Evolutionary conservation across 2,797 vertebrate species (phyloP).

Genomic region (Pogonophryne albipinna): DNA sequence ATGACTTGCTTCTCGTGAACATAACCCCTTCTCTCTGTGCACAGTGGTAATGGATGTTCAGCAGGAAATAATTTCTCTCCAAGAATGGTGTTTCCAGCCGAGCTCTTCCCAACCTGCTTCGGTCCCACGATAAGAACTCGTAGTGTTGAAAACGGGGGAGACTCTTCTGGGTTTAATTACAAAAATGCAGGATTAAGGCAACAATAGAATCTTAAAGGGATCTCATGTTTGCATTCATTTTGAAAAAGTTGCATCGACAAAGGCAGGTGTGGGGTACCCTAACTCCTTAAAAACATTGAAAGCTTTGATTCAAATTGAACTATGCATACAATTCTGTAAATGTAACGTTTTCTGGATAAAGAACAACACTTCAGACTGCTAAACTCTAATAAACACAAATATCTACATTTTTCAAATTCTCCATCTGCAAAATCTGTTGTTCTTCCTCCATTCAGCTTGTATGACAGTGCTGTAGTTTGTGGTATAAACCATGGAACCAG

Average conservation of each 20-base stretch:
- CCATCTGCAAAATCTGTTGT: no score
- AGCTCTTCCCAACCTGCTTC: slow-evolving; percentile 76
- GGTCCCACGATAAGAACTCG: slow-evolving; percentile 71
- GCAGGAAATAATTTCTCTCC: slow-evolving; percentile 39
- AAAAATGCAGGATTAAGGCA: not conserved
- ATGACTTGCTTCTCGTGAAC: slow-evolving; percentile 41
- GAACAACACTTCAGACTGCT: no score
- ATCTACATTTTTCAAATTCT: no score
- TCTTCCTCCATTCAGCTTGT: no score
- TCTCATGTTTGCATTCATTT: not conserved
- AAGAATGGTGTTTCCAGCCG: slow-evolving; percentile 65
- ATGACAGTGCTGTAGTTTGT: no score
- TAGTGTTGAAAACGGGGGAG: slow-evolving; percentile 39
- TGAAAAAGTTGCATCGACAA: not conserved
- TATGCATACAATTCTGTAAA: no score
- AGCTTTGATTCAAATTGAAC: not conserved
- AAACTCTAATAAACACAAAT: no score
- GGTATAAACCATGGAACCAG: no score
- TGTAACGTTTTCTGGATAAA: no score
- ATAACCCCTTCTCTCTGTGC: slow-evolving; percentile 44
- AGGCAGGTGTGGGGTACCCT: not conserved
- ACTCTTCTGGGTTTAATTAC: slow-evolving; percentile 26
- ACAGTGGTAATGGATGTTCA: slow-evolving; percentile 37
- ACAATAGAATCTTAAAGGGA: not conserved
- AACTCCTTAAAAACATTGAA: not conserved